Evolutionary conservation across 2,797 vertebrate genomes (phyloP).

Genomic region (Danio albolineatus): DNA sequence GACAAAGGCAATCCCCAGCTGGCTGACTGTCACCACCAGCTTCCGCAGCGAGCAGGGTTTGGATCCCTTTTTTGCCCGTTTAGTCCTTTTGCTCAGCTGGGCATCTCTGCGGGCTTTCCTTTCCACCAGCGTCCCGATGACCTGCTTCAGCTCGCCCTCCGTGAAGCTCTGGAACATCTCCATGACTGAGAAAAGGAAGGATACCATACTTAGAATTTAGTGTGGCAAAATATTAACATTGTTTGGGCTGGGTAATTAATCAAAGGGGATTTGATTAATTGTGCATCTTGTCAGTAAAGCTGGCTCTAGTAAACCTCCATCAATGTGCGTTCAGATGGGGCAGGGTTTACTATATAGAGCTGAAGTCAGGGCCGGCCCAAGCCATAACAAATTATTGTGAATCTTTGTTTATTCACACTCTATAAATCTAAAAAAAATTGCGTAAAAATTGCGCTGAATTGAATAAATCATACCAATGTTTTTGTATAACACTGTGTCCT

Average conservation of each 20-base stretch:
- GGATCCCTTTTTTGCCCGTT: slow-evolving; percentile 77
- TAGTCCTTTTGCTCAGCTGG: slow-evolving; percentile 73
- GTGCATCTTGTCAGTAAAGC: too few relatives aligned
- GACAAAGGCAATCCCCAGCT: slow-evolving; percentile 84
- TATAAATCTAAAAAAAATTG: too few relatives aligned
- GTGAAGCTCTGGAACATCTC: slow-evolving; percentile 85
- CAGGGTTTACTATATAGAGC: too few relatives aligned
- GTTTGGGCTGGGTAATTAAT: neutral
- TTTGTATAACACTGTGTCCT: too few relatives aligned
- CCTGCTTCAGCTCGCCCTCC: slow-evolving; percentile 82
- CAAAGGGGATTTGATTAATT: too few relatives aligned
- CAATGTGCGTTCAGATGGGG: too few relatives aligned
- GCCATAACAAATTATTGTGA: too few relatives aligned
- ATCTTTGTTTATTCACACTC: too few relatives aligned
- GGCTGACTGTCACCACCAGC: slow-evolving; percentile 84
- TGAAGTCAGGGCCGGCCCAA: too few relatives aligned
- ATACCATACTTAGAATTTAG: neutral
- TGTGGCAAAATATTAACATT: neutral
- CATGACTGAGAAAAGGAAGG: slow-evolving; percentile 58
- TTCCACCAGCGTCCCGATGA: slow-evolving; percentile 76
- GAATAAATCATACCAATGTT: too few relatives aligned
- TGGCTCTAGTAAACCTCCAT: too few relatives aligned
- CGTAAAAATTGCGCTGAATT: too few relatives aligned
- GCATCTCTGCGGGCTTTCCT: slow-evolving; percentile 72
- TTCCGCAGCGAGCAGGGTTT: slow-evolving; percentile 83